phyloP scores from a whole-genome alignment of 2,797 vertebrate species.

The Megaceryle alcyon region DNA sequence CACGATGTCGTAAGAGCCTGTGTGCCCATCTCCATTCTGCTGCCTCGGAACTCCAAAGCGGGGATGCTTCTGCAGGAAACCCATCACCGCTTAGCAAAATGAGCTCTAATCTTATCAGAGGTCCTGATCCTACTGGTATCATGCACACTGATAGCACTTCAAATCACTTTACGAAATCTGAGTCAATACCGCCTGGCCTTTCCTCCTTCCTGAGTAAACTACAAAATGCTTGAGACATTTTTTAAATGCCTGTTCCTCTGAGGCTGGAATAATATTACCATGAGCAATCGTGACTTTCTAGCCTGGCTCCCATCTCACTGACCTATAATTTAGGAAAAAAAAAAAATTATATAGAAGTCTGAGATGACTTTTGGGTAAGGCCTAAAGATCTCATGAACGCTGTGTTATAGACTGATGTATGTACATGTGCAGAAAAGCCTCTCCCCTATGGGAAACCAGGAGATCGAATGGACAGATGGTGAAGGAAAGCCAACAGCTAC shows the following conservation, averaged over 20 bases:
- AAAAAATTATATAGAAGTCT: background rate
- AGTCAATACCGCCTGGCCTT: background rate
- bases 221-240: background rate
- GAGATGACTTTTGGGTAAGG: background rate
- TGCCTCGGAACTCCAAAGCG: fast-evolving
- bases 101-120: background rate
- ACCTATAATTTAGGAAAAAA: background rate
- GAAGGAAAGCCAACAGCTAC: background rate
- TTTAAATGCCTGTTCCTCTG: background rate
- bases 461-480: background rate
- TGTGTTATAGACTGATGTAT: background rate
- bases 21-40: background rate
- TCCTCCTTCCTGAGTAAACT: background rate
- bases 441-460: background rate
- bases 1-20: fast-evolving
- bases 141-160: background rate
- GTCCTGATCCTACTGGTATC: background rate
- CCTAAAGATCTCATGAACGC: background rate
- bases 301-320: background rate
- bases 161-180: background rate
- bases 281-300: background rate
- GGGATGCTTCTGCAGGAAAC: background rate
- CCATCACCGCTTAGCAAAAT: fast-evolving
- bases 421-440: background rate
- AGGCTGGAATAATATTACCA: background rate